Evolutionary conservation across 2,797 vertebrate species (phyloP).

Genomic region (Saguinus oedipus): DNA sequence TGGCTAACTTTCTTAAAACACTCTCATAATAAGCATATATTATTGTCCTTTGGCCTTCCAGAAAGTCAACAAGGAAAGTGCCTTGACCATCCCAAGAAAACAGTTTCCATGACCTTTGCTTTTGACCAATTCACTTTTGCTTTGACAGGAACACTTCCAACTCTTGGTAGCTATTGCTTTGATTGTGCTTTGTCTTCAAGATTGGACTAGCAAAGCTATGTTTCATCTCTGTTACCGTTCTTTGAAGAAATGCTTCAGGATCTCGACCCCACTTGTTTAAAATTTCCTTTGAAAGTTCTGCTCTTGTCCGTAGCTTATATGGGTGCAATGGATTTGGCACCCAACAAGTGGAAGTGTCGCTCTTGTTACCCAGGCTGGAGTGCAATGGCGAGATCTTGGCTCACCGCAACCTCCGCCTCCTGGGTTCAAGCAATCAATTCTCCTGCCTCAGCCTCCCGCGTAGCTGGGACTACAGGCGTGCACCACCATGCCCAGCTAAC

Average conservation of each 20-base stretch:
- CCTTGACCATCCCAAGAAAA: background rate
- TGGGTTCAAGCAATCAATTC: no score
- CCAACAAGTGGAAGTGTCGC: background rate
- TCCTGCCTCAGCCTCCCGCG: no score
- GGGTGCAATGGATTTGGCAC: background rate
- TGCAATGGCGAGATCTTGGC: no score
- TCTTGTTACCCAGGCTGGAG: no score
- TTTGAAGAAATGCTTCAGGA: background rate
- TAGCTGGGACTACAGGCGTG: no score
- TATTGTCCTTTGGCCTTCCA: background rate
- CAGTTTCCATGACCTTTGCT: background rate
- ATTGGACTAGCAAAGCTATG: background rate
- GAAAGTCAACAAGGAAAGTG: background rate
- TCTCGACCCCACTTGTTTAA: background rate
- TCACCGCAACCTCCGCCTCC: no score
- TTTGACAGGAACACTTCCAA: background rate
- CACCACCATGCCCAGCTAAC: no score
- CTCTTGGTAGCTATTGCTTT: background rate
- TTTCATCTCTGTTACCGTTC: background rate
- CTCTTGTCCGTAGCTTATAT: background rate
- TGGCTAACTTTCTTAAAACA: background rate
- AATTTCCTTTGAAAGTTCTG: background rate
- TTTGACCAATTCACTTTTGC: background rate
- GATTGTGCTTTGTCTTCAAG: background rate
- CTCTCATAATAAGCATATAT: background rate